Evolutionary conservation across 2,797 vertebrate genomes (phyloP), one percentile per base, ranked within the genome.

Genomic region (Acanthis flammea): DNA sequence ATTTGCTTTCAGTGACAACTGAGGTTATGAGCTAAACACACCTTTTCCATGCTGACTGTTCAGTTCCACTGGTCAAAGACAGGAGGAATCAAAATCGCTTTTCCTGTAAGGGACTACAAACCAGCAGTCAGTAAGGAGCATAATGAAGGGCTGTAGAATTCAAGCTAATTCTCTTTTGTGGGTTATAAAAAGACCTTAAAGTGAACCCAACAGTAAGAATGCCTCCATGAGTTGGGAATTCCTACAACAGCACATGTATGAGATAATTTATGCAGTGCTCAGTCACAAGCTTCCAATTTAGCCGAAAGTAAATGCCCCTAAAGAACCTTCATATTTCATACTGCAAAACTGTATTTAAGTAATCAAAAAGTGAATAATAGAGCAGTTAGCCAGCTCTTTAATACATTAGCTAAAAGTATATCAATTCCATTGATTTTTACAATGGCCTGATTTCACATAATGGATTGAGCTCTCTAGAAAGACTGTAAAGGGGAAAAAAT

Each of bases 361-460:
- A 77, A 95, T 95, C 85, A 91, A 92, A 90, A 94, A 92, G 68
- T 87, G 78, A 96, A 39, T 90, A 96, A 95, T 84, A 91, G 88
- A 94, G 94, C 89, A 94, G 89, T 96, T 96, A 97, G 42, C 12
- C 45, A 83, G 85, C 91, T 97, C 82, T 94, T 96, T 86, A 96
- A 95, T 94, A 95, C 92, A 91, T 94, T 88, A 96, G 89, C 85
- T 95, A 90, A 91, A 96, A 96, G 84, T 84, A 63, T 90, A 95
- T 94, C 85, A 95, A 94, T 93, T 90, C 66, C 79, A 96, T 92
- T 96, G 92, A 97, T 94, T 96, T 96, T 95, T 91, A 92, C 58
- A 7, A 94, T 90, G 81, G 78, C 58, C 54, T 91, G 91, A 82
- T 80, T 93, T 89, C 91, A 68, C 70, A 88, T 95, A 96, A 96